Conservation (phyloP, 2,797 vertebrate genomes). For the Microcaecilia unicolor region DNA sequence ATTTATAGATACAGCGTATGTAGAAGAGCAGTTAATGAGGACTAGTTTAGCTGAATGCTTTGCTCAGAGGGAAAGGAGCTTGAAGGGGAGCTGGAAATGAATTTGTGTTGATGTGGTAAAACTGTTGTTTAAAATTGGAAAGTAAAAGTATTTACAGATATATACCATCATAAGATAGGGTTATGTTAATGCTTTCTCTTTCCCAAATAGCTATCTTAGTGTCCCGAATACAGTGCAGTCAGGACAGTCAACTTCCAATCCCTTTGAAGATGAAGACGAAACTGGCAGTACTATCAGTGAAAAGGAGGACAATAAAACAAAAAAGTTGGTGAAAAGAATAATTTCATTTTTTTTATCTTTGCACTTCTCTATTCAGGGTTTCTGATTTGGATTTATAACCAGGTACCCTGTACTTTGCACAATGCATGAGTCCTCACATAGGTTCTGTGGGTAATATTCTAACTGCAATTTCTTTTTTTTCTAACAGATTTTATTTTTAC, state of each 20-base stretch:
- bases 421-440: constrained; percentile 28
- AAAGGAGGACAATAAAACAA: constrained; percentile 81
- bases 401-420: background rate
- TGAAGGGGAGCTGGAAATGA: too few species aligned
- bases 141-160: too few species aligned
- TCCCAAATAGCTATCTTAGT: constrained; percentile 76
- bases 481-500: constrained; percentile 17
- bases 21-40: too few species aligned
- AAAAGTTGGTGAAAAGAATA: constrained; percentile 93
- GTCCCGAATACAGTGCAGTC: constrained; percentile 71
- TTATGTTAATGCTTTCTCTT: constrained; percentile 70
- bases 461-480: constrained; percentile 17
- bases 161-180: constrained; percentile 18
- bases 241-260: constrained; percentile 77
- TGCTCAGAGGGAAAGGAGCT: too few species aligned
- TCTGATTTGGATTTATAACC: constrained; percentile 13
- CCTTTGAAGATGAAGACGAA: constrained; percentile 87
- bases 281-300: constrained; percentile 75
- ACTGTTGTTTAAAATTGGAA: too few species aligned
- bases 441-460: constrained; percentile 11
- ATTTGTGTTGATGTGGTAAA: too few species aligned
- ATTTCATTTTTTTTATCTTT: constrained; percentile 36
- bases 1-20: too few species aligned
- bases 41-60: too few species aligned
- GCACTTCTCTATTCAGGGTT: constrained; percentile 38